Conservation (phyloP, 2,888 invertebrate genomes). For the Leptarthrus brevirostris region DNA sequence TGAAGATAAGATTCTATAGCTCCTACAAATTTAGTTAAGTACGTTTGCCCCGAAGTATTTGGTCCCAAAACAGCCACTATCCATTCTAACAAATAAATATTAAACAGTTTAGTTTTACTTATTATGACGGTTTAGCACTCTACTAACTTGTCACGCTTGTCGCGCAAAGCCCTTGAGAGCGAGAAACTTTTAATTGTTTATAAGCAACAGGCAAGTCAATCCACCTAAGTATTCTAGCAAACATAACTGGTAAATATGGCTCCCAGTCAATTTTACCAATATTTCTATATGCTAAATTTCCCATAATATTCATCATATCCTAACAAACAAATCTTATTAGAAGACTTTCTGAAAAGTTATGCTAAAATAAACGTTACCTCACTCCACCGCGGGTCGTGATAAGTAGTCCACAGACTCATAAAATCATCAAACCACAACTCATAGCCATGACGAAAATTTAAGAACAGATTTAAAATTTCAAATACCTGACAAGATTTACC, state of each 20-base stretch:
- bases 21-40: slow-evolving; percentile 83
- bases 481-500: slow-evolving; percentile 69
- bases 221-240: slow-evolving; percentile 76
- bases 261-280: slow-evolving; percentile 91
- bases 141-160: slow-evolving; percentile 54
- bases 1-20: slow-evolving; percentile 89
- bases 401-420: slow-evolving; percentile 81
- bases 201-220: slow-evolving; percentile 84
- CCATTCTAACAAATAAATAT: slow-evolving; percentile 63
- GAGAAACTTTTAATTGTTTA: slow-evolving; percentile 73
- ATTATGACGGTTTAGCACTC: background rate
- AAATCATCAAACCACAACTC: slow-evolving; percentile 84
- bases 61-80: slow-evolving; percentile 75
- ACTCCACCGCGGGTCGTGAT: slow-evolving; percentile 74
- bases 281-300: slow-evolving; percentile 78
- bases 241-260: slow-evolving; percentile 82
- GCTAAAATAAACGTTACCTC: no score
- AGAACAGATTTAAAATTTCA: slow-evolving; percentile 77
- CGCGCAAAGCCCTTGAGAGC: slow-evolving; percentile 67
- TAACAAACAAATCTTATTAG: slow-evolving; percentile 64
- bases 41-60: slow-evolving; percentile 75
- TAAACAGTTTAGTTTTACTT: background rate
- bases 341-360: slow-evolving; percentile 1
- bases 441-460: slow-evolving; percentile 76
- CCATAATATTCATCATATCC: slow-evolving; percentile 80